Evolutionary conservation across 2,888 invertebrate species (phyloP).

Genomic region (Philaethria dido): DNA sequence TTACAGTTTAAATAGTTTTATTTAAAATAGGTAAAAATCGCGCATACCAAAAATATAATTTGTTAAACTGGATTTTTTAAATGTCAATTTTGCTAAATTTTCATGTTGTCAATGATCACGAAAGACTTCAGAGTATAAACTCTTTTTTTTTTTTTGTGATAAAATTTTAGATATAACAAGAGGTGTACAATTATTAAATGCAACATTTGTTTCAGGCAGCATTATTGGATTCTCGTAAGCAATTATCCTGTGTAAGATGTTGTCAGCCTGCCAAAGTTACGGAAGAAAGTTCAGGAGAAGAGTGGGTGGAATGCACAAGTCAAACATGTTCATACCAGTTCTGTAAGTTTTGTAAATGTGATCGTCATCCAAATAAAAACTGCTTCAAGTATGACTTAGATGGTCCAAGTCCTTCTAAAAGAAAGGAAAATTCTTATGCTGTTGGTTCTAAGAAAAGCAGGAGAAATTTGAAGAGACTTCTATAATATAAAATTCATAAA

Average conservation of each 20-base stretch:
- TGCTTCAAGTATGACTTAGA: constrained; percentile 73
- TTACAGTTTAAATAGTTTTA: no score
- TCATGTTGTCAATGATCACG: no score
- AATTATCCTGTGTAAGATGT: constrained; percentile 72
- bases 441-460: constrained; percentile 74
- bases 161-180: not conserved
- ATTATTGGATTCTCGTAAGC: constrained; percentile 64
- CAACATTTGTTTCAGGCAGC: constrained; percentile 63
- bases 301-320: constrained; percentile 82
- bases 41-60: no score
- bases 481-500: constrained; percentile 51
- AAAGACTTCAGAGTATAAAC: no score
- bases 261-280: constrained; percentile 75
- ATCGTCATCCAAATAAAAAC: constrained; percentile 69
- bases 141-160: no score
- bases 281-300: constrained; percentile 69
- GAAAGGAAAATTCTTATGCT: constrained; percentile 66
- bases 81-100: no score
- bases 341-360: constrained; percentile 76
- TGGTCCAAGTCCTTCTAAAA: constrained; percentile 78
- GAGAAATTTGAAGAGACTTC: constrained; percentile 72
- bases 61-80: no score
- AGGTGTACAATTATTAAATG: not conserved
- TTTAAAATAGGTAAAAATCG: no score
- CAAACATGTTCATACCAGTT: constrained; percentile 77